Percentiles rank a stretch among this genome's conserved stretches.
Evolutionary conservation across 1,140 invertebrate genomes (phyloP).

Genomic region (Drosophila teissieri): DNA sequence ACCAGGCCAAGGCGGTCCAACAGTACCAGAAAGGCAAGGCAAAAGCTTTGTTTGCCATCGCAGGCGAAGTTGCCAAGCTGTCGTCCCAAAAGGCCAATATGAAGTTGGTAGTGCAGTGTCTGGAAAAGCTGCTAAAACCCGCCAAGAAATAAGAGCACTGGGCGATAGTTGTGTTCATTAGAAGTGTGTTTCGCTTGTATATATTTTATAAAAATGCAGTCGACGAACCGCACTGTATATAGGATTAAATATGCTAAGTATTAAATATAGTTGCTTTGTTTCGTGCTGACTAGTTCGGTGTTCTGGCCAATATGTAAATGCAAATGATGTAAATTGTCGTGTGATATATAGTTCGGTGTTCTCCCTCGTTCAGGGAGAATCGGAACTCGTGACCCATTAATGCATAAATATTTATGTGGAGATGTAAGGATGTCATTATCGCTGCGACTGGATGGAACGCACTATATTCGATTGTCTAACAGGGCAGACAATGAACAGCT

Average conservation of each 20-base stretch:
- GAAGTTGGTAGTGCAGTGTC: slow-evolving; percentile 87
- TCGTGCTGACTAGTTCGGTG: slow-evolving; percentile 66
- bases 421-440: slow-evolving; percentile 19
- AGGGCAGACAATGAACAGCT: slow-evolving; percentile 84
- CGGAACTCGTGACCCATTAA: slow-evolving; percentile 79
- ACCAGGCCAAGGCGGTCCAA: slow-evolving; percentile 89
- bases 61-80: slow-evolving; percentile 86
- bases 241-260: slow-evolving; percentile 42
- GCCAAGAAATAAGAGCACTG: slow-evolving; percentile 15
- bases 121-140: slow-evolving; percentile 84
- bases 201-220: slow-evolving; percentile 62
- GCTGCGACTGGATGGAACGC: slow-evolving; percentile 57
- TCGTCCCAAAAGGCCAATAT: slow-evolving; percentile 89
- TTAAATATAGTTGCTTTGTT: slow-evolving; percentile 41
- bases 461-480: slow-evolving; percentile 84
- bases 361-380: slow-evolving; percentile 68
- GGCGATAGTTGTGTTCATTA: slow-evolving; percentile 45
- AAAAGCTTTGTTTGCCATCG: slow-evolving; percentile 88
- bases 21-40: slow-evolving; percentile 89
- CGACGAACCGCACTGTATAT: slow-evolving; percentile 56
- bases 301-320: slow-evolving; percentile 58
- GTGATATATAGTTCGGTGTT: slow-evolving; percentile 69
- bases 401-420: slow-evolving; percentile 37
- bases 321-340: slow-evolving; percentile 51
- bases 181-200: slow-evolving; percentile 54